These are phyloP conservation scores for Nannoperca obscura DNA, from an alignment of 2,797 vertebrate genomes.

Conservation along the genomic window DNA sequence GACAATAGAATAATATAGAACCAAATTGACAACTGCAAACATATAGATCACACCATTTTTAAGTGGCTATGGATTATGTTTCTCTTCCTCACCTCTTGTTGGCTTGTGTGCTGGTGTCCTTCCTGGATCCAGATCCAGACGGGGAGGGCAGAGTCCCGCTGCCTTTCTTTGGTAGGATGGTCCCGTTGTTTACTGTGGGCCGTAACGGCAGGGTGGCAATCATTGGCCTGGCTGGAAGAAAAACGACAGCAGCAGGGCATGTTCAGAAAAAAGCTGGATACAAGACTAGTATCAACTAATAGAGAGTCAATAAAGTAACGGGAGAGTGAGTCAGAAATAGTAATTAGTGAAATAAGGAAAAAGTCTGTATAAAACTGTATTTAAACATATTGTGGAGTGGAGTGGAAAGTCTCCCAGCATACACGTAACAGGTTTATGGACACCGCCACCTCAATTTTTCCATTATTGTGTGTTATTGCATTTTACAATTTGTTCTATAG, in stretches of 20 bases:
- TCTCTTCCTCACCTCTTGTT: slow-evolving; percentile 89
- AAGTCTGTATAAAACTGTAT: not conserved
- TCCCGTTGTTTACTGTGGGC: slow-evolving; percentile 94
- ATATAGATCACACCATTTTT: not conserved
- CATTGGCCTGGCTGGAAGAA: slow-evolving; percentile 92
- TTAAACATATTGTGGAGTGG: not conserved
- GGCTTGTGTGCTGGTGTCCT: slow-evolving; percentile 85
- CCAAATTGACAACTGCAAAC: not conserved
- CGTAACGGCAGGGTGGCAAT: slow-evolving; percentile 93
- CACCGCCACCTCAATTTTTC: not conserved
- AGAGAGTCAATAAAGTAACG: not conserved
- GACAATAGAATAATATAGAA: not conserved
- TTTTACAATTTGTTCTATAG: not conserved
- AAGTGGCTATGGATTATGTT: not conserved
- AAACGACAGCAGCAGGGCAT: slow-evolving; percentile 13
- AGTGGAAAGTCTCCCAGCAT: slow-evolving; percentile 16
- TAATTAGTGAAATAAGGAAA: not conserved
- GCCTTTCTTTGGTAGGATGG: slow-evolving; percentile 96
- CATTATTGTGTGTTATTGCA: not conserved
- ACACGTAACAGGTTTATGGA: not conserved
- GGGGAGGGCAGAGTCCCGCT: slow-evolving; percentile 92
- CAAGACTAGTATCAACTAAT: not conserved
- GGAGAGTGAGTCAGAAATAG: not conserved
- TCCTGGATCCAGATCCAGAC: slow-evolving; percentile 92
- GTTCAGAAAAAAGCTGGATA: slow-evolving; percentile 16